Conservation (phyloP, 1,140 invertebrate species). For the Macrocentrus cingulum region DNA sequence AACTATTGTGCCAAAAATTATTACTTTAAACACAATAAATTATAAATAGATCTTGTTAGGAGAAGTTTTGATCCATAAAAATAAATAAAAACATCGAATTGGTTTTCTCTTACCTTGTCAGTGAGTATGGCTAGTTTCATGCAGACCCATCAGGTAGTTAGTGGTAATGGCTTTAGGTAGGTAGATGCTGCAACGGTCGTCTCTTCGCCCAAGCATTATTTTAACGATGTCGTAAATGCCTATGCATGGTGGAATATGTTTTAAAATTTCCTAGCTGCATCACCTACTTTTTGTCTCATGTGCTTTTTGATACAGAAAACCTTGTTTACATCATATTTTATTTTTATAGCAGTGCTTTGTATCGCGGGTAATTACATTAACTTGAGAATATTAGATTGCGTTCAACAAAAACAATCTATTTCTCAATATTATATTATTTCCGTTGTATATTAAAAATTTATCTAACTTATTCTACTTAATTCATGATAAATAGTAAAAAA, state of each 20-base stretch:
- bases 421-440: no score
- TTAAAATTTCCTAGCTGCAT: background rate
- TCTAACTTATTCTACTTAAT: no score
- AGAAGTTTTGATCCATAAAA: background rate
- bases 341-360: background rate
- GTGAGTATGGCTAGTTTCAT: constrained; percentile 10
- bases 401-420: no score
- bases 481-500: no score
- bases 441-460: no score
- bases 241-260: background rate
- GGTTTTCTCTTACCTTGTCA: background rate
- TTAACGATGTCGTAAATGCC: constrained; percentile 18
- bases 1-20: no score
- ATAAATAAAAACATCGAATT: background rate
- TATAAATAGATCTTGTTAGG: no score
- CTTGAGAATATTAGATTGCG: background rate
- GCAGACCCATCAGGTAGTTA: constrained; percentile 17
- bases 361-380: background rate
- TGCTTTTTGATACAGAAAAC: background rate
- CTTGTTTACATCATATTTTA: background rate
- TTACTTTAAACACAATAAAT: no score
- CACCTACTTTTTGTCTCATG: background rate
- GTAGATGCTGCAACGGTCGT: constrained; percentile 13
- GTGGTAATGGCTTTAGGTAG: constrained; percentile 13
- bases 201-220: constrained; percentile 10